Evolutionary conservation across 2,797 vertebrate genomes (phyloP).

Genomic region (Poecile montanus): DNA sequence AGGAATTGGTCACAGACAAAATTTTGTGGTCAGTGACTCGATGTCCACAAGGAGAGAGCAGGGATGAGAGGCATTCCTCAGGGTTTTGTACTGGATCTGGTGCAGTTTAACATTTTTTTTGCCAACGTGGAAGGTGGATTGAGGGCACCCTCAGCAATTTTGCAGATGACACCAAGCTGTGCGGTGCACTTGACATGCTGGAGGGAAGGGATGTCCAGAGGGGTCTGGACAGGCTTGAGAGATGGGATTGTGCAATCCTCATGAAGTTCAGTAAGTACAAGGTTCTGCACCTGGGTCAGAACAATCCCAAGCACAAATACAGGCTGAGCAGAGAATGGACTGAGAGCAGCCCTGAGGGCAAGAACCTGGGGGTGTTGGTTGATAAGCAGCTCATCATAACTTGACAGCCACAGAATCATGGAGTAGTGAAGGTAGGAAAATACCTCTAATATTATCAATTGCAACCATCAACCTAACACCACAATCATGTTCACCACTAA

Average conservation of each 20-base stretch:
- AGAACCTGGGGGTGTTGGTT: neutral
- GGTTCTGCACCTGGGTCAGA: neutral
- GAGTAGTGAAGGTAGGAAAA: neutral
- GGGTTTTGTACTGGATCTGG: neutral
- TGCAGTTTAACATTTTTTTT: neutral
- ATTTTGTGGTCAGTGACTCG: neutral
- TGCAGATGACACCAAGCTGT: neutral
- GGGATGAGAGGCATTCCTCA: neutral
- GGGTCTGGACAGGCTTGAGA: neutral
- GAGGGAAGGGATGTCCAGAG: neutral
- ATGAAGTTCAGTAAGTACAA: neutral
- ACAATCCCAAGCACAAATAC: neutral
- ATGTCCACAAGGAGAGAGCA: neutral
- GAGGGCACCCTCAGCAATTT: neutral
- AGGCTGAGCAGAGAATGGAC: neutral
- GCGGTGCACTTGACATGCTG: rapidly evolving
- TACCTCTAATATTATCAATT: neutral
- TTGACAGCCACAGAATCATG: neutral
- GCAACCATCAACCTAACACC: neutral
- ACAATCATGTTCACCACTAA: neutral
- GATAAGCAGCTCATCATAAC: neutral
- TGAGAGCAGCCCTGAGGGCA: neutral
- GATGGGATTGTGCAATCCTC: neutral
- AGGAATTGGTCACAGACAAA: neutral
- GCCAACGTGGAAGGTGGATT: neutral